Evolutionary conservation across 2,797 vertebrate species (phyloP), one percentile per base, ranked within the genome.

Genomic region (Hydrocynus forskahlii): DNA sequence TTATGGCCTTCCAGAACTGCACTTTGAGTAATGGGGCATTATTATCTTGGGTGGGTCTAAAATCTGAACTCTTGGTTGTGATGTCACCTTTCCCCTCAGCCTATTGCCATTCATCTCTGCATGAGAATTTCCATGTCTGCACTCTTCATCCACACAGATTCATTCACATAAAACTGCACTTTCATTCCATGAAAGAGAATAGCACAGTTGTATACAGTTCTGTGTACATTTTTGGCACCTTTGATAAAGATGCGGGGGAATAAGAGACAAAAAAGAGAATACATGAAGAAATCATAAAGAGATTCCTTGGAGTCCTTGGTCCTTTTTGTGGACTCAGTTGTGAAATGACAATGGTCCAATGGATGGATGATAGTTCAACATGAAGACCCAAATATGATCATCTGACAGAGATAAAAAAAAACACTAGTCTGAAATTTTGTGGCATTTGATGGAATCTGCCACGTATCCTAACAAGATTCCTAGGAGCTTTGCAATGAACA

Each of bases 61-160:
- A 52, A 12, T 14, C 38, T 59, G 55, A 63, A 50, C 62, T 57
- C 75, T 69, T 55, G 62, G 55, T 76, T 55, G 52, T 79, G 85
- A 88, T 87, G 91, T 92, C 92, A 86, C 89, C 88, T 89, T 83
- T 85, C 91, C 92, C 89, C 92, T 93, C 91, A 93, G 92, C 92
- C 91, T 92, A 89, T 71, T 14, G 82, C 62, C 84, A 82, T 82
- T 80, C 89, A 88, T 91, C 48, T 87, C 77, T 87, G 88, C 84
- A 85, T 88, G 84, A 80, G 74, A 84, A 77, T 81, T 60, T 69
- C 50, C 73, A 81, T 87, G 83, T 74, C 82, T 81, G 59, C 84
- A 55, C 85, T 64, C 1, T 60, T 82, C 83, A 84, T 86, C 38
- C 69, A 21, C 67, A 75, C 45, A 23, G 66, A 66, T 19, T 50